phyloP scores from a whole-genome alignment of 1,140 invertebrate species.

The Theocolax elegans region DNA sequence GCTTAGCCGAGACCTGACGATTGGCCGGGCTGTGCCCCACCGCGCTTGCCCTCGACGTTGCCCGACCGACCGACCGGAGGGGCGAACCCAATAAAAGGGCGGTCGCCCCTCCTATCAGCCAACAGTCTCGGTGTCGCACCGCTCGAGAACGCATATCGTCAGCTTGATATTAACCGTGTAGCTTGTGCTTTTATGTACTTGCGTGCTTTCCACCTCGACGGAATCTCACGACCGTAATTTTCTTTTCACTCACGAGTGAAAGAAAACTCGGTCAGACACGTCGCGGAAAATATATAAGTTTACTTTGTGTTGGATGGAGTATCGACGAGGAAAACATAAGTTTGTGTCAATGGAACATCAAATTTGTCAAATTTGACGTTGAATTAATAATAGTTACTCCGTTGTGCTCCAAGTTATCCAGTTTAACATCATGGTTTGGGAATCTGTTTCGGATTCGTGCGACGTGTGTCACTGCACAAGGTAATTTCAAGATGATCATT shows the following conservation, averaged over 20 bases:
- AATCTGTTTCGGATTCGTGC: constrained; percentile 52
- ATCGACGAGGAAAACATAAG: neutral
- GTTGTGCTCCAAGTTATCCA: neutral
- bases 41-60: no score
- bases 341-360: no score
- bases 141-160: no score
- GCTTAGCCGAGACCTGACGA: neutral
- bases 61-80: neutral
- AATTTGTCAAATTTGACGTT: no score
- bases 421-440: constrained; percentile 49
- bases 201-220: no score
- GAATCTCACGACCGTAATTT: no score
- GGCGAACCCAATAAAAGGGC: constrained; percentile 17
- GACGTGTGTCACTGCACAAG: constrained; percentile 61
- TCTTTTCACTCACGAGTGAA: no score
- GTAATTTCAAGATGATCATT: constrained; percentile 43
- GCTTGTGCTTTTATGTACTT: no score
- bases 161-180: no score
- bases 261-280: no score
- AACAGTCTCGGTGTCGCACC: neutral
- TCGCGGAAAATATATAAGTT: no score
- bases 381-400: no score
- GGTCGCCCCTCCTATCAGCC: neutral
- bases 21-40: constrained; percentile 18
- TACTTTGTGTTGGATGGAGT: neutral